Evolutionary conservation across 2,797 vertebrate species (phyloP), one percentile per base, ranked within the genome.

Genomic region (Anolis apletophallus): DNA sequence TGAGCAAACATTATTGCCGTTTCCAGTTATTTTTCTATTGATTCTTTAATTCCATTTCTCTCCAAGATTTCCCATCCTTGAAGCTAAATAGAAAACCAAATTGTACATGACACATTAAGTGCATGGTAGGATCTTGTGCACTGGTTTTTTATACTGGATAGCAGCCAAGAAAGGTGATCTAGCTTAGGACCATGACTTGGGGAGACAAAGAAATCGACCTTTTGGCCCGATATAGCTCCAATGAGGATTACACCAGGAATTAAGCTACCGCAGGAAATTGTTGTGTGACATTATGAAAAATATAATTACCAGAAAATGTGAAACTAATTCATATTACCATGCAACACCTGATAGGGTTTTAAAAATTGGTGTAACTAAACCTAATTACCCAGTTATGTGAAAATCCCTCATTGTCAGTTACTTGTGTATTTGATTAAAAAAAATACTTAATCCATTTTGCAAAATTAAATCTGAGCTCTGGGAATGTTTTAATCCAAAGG

Each of bases 341-440:
- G 57, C 68, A 71, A 34, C 46, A 26, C 52, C 40, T 13, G 14
- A 80, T 74, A 19, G 67, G 77, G 19, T 72, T 59, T 19, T 80
- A 11, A 11, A 16, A 8, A 64, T 5, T 73, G 46, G 90, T 80
- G 59, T 77, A 82, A 81, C 32, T 90, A 32, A 84, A 54, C 80
- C 72, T 86, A 87, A 67, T 74, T 61, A 46, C 54, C 67, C 80
- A 59, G 59, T 69, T 91, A 2, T 32, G 79, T 73, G 34, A 80
- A 88, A 91, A 89, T 86, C 5, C 54, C 69, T 87, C 82, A 36
- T 19, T 57, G 71, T 61, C 84, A 87, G 88, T 93, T 72, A 76
- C 36, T 85, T 59, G 59, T 90, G 73, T 72, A 76, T 87, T 79
- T 57, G 89, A 80, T 59, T n/a, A n/a, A n/a, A n/a, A 83, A 82